phyloP scores from a whole-genome alignment of 2,888 invertebrate species.

The Osmoderma eremita region DNA sequence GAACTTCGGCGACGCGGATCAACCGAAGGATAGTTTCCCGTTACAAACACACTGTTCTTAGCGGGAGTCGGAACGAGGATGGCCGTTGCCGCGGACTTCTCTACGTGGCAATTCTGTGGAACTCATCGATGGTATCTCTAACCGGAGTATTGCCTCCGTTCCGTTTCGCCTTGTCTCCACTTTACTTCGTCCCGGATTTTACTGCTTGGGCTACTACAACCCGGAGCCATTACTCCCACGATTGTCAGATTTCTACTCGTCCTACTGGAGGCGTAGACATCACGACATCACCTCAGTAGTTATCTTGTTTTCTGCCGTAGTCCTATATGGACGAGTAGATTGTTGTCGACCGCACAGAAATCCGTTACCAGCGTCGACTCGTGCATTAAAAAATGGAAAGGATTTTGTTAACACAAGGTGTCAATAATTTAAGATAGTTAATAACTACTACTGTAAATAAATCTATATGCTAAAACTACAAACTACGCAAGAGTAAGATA shows the following conservation, averaged over 20 bases:
- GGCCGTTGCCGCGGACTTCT: constrained; percentile 51
- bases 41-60: constrained; percentile 52
- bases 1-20: constrained; percentile 49
- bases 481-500: too few relatives aligned
- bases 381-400: too few relatives aligned
- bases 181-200: constrained; percentile 52
- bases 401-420: too few relatives aligned
- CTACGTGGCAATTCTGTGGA: constrained; percentile 53
- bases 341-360: too few relatives aligned
- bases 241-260: constrained; percentile 34
- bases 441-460: too few relatives aligned
- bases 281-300: constrained; percentile 53
- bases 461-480: too few relatives aligned
- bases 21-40: constrained; percentile 60
- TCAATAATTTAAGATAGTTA: too few relatives aligned
- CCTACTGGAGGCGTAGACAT: constrained; percentile 52
- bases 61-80: constrained; percentile 52
- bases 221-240: constrained; percentile 38
- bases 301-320: constrained; percentile 27
- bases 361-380: too few relatives aligned
- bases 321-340: too few relatives aligned
- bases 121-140: constrained; percentile 61
- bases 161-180: constrained; percentile 58
- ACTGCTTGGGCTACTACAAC: constrained; percentile 38
- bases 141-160: constrained; percentile 53